Evolutionary conservation across 2,113 vertebrate genomes (phyloP), one percentile per base, ranked within the genome.

Genomic region (Nerophis lumbriciformis): DNA sequence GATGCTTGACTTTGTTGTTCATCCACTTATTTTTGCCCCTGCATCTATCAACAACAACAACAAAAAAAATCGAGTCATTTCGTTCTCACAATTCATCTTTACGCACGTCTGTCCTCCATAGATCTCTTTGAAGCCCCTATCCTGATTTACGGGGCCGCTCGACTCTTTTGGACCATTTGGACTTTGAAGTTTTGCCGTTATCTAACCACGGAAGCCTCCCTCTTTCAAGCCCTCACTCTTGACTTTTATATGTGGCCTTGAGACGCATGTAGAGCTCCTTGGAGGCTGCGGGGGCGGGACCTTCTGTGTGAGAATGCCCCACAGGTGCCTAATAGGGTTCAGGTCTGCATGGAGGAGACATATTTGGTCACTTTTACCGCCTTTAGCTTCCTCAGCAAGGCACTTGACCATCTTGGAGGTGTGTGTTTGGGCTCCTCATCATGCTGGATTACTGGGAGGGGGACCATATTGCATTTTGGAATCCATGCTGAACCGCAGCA

Each of bases 51-150:
- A 28, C 1, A 28, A 28, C 1, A 28, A 28, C 1, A 28, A 56
- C 45, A 49, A 61, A 39, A 48, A n/a, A 59, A 57, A 28, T 68
- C 66, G 64, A 66, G 63, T 72, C 67, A 51, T 58, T 66, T 37
- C 73, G 13, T 14, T 59, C 11, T 11, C 69, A 52, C 63, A 52
- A 53, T 78, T 45, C 19, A 55, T 81, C 74, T 38, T 53, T 72
- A 60, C 48, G 50, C 59, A 36, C 19, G 42, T 55, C 69, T 69
- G 64, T 75, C 79, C 15, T 76, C 66, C 76, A 56, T 52, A 60
- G 74, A 69, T 65, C 10, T 59, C 85, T 87, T 85, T 85, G 81
- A 85, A 81, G 77, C 79, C 69, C 79, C 80, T 76, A 28, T 48
- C 15, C 70, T 83, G 75, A 83, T 83, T 83, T 84, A 84, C 79